Conservation (phyloP, 2,113 vertebrate genomes). For the Aspidoscelis tigris region DNA sequence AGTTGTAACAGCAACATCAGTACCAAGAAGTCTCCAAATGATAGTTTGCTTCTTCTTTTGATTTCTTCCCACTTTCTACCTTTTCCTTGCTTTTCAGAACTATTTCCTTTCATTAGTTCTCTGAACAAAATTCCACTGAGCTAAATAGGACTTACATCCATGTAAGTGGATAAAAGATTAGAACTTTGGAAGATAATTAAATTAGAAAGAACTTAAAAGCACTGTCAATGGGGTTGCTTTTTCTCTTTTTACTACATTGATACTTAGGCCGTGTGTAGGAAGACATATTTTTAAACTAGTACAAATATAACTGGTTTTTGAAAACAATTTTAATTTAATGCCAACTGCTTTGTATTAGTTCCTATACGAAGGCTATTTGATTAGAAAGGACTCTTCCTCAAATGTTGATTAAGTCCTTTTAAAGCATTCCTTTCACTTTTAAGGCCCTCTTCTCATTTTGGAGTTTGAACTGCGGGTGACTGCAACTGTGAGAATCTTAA, state of each 20-base stretch:
- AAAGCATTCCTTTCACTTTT: not conserved
- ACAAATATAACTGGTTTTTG: fast-evolving
- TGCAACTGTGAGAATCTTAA: slow-evolving; percentile 14
- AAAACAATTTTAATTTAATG: not conserved
- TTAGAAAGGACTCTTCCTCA: not conserved
- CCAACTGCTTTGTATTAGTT: not conserved
- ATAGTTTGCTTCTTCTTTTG: not conserved
- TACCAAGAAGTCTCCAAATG: not conserved
- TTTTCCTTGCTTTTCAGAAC: too few species aligned
- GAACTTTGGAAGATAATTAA: not conserved
- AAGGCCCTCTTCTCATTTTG: not conserved
- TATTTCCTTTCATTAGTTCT: not conserved
- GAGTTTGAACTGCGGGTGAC: not conserved
- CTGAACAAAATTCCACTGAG: not conserved
- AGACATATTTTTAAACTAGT: not conserved
- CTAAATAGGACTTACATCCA: not conserved
- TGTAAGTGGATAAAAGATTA: not conserved
- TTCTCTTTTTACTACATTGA: not conserved
- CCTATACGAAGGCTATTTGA: slow-evolving; percentile 6
- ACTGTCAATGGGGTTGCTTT: not conserved
- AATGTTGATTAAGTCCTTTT: not conserved
- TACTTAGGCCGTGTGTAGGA: fast-evolving
- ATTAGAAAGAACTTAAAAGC: not conserved
- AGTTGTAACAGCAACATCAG: too few species aligned
- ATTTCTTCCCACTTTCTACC: not conserved